Evolutionary conservation across 2,113 vertebrate genomes (phyloP).

Genomic region (Gymnarchus niloticus): DNA sequence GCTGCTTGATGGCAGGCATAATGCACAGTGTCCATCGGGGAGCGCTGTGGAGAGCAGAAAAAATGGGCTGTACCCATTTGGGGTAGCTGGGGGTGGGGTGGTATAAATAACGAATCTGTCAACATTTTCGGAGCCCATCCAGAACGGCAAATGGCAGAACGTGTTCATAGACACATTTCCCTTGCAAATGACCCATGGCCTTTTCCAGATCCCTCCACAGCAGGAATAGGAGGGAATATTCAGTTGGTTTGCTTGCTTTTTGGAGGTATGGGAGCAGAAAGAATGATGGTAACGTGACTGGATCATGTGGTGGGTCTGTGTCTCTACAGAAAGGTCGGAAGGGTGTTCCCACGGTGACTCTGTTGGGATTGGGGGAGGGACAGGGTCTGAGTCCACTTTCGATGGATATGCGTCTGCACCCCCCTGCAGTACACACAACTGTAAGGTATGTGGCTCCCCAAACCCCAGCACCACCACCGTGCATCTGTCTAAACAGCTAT

Average conservation of each 20-base stretch:
- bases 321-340: too few species aligned
- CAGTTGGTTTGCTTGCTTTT: neutral
- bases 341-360: too few species aligned
- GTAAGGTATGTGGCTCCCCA: neutral
- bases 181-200: neutral
- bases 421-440: neutral
- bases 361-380: too few species aligned
- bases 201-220: neutral
- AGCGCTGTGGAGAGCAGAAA: neutral
- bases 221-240: neutral
- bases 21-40: neutral
- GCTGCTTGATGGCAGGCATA: neutral
- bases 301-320: too few species aligned
- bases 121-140: neutral
- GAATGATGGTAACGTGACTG: neutral
- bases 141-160: neutral
- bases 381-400: too few species aligned
- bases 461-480: too few species aligned
- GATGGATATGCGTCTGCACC: too few species aligned
- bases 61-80: too few species aligned
- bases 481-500: constrained; percentile 15
- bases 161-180: neutral
- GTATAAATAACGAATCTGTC: neutral
- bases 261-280: neutral
- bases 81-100: neutral